Conservation (phyloP, 2,888 invertebrate species). For the Apantesis nais region DNA sequence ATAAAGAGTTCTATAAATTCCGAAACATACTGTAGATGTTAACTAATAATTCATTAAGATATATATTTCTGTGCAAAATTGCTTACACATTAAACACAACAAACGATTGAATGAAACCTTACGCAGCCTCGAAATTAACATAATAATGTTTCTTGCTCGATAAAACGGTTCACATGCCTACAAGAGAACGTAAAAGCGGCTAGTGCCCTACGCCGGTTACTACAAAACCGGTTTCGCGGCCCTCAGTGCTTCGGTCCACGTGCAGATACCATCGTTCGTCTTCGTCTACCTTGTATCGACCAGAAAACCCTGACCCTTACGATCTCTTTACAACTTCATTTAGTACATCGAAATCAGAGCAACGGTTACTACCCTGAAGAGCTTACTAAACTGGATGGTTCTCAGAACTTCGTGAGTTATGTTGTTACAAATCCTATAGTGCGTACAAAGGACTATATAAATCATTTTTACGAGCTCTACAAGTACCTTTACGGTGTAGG, state of each 20-base stretch:
- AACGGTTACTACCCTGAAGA: conserved; percentile 30
- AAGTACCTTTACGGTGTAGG: conserved; percentile 45
- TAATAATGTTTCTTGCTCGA: conserved; percentile 54
- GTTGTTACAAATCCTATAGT: conserved; percentile 53
- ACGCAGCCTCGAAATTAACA: conserved; percentile 28
- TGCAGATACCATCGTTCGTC: conserved; percentile 77
- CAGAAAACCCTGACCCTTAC: conserved; percentile 46
- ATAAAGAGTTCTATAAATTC: conserved; percentile 7
- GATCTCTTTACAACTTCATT: conserved; percentile 39
- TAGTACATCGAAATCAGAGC: conserved; percentile 34
- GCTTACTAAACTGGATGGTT: conserved; percentile 44
- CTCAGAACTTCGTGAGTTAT: conserved; percentile 46
- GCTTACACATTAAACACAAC: neutral
- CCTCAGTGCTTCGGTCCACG: conserved; percentile 66
- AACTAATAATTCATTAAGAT: neutral
- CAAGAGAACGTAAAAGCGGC: conserved; percentile 56
- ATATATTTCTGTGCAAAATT: neutral
- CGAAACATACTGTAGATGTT: neutral
- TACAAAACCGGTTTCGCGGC: conserved; percentile 73
- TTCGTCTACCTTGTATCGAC: conserved; percentile 75
- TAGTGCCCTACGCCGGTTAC: conserved; percentile 76
- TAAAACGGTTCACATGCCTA: conserved; percentile 57
- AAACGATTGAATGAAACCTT: conserved; percentile 15
- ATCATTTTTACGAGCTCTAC: conserved; percentile 66
- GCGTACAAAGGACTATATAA: conserved; percentile 66